A percentile compares a stretch with the other conserved stretches of the same genome.
phyloP scores from a whole-genome alignment of 2,113 vertebrate genomes.

The Crotalus helleri region DNA sequence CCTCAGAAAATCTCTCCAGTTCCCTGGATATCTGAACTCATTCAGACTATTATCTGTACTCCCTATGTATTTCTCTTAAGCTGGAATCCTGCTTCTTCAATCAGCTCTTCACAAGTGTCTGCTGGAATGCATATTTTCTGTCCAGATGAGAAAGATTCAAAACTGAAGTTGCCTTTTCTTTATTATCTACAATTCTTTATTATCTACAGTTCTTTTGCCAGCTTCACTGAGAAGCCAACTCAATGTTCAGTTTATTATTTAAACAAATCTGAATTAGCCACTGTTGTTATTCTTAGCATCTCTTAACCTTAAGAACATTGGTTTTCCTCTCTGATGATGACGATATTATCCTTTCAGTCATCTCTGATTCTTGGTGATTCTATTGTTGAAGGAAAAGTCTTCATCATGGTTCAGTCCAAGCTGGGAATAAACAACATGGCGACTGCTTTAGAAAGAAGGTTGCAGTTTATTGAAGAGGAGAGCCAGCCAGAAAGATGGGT shows the following conservation, averaged over 20 bases:
- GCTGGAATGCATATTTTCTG: background rate
- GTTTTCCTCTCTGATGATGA: background rate
- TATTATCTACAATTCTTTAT: background rate
- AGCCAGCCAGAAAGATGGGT: too few species aligned
- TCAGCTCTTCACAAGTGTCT: background rate
- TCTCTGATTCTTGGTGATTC: background rate
- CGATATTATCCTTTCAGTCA: background rate
- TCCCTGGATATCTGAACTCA: background rate
- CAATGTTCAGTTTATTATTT: background rate
- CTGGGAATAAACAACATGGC: too few species aligned
- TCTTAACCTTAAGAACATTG: background rate
- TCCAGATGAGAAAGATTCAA: background rate
- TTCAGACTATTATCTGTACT: background rate
- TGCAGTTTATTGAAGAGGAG: too few species aligned
- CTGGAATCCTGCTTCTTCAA: background rate
- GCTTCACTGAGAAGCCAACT: background rate
- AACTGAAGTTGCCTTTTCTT: background rate
- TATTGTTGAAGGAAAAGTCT: background rate
- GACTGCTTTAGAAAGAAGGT: too few species aligned
- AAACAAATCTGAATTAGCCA: background rate
- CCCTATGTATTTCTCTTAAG: background rate
- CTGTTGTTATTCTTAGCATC: background rate
- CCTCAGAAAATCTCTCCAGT: background rate
- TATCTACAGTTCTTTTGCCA: background rate
- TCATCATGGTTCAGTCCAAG: too few species aligned